These are phyloP conservation scores for Thecocarcelia acutangulata DNA, from an alignment of 2,888 invertebrate species.

Conservation along the genomic window DNA sequence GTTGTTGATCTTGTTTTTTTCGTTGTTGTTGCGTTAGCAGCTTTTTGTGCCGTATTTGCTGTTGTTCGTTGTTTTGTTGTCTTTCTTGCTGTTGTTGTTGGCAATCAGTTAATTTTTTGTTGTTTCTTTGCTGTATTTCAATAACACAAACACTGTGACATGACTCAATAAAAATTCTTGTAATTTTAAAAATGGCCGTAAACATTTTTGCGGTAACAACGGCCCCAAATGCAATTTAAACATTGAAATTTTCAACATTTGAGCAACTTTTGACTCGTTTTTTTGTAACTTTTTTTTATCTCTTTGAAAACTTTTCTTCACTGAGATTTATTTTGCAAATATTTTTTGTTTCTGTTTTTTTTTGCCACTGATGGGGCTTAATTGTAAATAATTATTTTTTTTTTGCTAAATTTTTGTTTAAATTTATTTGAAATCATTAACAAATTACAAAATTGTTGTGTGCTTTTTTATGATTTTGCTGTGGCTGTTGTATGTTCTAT, in stretches of 20 bases:
- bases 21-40: constrained; percentile 48
- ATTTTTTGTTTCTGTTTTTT: constrained; percentile 25
- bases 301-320: constrained; percentile 22
- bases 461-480: constrained; percentile 22
- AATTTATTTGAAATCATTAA: constrained; percentile 65
- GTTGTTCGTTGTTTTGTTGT: constrained; percentile 45
- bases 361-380: constrained; percentile 44
- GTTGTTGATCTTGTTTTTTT: constrained; percentile 43
- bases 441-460: constrained; percentile 60
- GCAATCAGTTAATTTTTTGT: constrained; percentile 66
- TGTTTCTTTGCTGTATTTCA: constrained; percentile 63
- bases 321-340: constrained; percentile 60
- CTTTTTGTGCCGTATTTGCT: constrained; percentile 48
- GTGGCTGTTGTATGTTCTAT: constrained; percentile 30
- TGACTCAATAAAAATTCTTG: constrained; percentile 66
- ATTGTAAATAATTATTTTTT: constrained; percentile 67
- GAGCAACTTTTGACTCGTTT: constrained; percentile 63
- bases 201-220: constrained; percentile 71
- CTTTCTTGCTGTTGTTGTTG: constrained; percentile 43
- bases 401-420: constrained; percentile 8
- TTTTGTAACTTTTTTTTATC: constrained; percentile 31
- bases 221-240: constrained; percentile 66
- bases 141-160: constrained; percentile 65
- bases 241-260: constrained; percentile 68
- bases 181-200: constrained; percentile 69